Base-by-base conservation (phyloP, 2,888 invertebrate genomes). In the Acanthopleura granulata region DNA sequence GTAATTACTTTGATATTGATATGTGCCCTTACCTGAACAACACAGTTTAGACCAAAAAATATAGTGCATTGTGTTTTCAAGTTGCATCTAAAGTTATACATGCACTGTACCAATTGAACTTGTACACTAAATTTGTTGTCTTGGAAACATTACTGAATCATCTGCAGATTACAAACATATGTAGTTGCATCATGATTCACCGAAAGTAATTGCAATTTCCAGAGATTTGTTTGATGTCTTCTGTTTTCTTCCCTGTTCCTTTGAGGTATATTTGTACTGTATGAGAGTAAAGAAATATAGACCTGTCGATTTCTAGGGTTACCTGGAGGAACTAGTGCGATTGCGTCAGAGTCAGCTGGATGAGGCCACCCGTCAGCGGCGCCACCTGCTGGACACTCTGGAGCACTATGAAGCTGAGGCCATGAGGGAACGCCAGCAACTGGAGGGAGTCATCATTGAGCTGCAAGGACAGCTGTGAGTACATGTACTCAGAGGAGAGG, bases 251-350 rank as follows among this genome's bases (percentile, higher is more conserved):
- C 40, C 40, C 40, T 40, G 4, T 16, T 6, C 22, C 62, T n/a
- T 49, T 40, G 4, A 40, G 4, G n/a, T 62, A 22, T 74, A 18
- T 72, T 25, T 49, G 49, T 27, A 57, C 0, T 50, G 25, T 16
- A n/a, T 57, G 14, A 15, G 25, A 18, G 49, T 29, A n/a, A 1
- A 72, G 6, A 25, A 27, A 62, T n/a, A 62, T 30, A 62, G 25
- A 9, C 27, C 18, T 18, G 6, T 72, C 16, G 27, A 18, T 62
- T 12, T 62, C 1, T 70, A 86, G 86, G 85, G 85, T 40, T 86
- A 86, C 74, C 74, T 86, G 69, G 86, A 86, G 73, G 86, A 86
- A 73, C 75, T 85, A 50, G 78, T 84, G 22, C 74, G 86, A 49
- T 78, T 83, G 62, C 78, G 85, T 49, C 85, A 86, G 71, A 72